Percentiles rank a stretch among this genome's conserved stretches.
These are phyloP conservation scores for Lacanobia oleracea DNA, from an alignment of 2,888 invertebrate genomes.

Conservation along the genomic window DNA sequence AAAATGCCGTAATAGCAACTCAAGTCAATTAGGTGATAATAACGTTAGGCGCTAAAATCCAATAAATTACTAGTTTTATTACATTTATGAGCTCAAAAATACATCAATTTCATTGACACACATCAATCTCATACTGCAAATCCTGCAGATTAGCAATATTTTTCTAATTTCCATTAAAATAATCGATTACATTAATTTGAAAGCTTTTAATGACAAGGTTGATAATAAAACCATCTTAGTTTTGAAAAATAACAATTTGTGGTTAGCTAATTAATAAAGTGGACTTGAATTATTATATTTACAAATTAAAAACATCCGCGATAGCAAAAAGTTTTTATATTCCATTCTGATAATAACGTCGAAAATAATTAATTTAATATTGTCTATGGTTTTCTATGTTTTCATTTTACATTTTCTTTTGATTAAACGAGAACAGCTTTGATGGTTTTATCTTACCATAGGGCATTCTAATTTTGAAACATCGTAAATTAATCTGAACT, in stretches of 20 bases:
- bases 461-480: conserved; percentile 5
- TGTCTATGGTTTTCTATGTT: not conserved
- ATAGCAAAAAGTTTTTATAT: not conserved
- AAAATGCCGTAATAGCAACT: not conserved
- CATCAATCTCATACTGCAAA: conserved; percentile 27
- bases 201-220: conserved; percentile 8
- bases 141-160: conserved; percentile 38
- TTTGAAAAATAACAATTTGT: not conserved
- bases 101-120: conserved; percentile 8
- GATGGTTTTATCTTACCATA: not conserved
- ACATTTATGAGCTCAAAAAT: not conserved
- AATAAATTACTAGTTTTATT: conserved; percentile 38
- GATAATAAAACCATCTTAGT: not conserved
- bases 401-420: conserved; percentile 9
- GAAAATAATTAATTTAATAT: conserved; percentile 2
- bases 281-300: not conserved
- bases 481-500: not conserved
- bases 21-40: not conserved
- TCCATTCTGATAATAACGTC: not conserved
- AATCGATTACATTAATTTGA: conserved; percentile 10
- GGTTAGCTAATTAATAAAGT: conserved; percentile 16
- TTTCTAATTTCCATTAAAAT: conserved; percentile 9
- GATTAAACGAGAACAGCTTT: not conserved
- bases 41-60: too few species aligned
- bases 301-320: not conserved